A percentile compares a stretch with the other conserved stretches of the same genome.
phyloP scores from a whole-genome alignment of 2,888 invertebrate genomes.

The Yponomeuta sedellus region DNA sequence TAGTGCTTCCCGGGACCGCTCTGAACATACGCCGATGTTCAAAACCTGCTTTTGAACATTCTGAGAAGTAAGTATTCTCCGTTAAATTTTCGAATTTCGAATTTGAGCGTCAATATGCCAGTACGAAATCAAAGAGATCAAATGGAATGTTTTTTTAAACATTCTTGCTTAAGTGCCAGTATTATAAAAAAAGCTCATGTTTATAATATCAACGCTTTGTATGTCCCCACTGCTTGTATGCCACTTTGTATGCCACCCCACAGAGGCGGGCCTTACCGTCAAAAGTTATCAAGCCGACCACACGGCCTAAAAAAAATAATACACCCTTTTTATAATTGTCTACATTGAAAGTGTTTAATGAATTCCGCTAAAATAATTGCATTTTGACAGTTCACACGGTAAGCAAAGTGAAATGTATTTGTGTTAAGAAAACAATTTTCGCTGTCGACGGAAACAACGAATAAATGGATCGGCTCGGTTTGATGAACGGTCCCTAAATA shows the following conservation, averaged over 20 bases:
- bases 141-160: neutral
- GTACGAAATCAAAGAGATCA: neutral
- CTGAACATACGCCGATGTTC: conserved; percentile 3
- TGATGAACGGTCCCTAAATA: neutral
- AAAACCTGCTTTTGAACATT: neutral
- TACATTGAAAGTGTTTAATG: no score
- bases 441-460: conserved; percentile 11
- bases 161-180: no score
- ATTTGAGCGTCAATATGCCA: neutral
- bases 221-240: no score
- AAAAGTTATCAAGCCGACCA: no score
- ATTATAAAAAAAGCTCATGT: no score
- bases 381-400: conserved; percentile 10
- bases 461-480: conserved; percentile 10
- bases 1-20: conserved; percentile 16
- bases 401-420: conserved; percentile 9
- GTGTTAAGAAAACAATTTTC: conserved; percentile 6
- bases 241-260: no score
- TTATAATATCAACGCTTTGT: no score
- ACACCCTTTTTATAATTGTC: no score
- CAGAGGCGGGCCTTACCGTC: no score
- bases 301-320: no score
- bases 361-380: neutral
- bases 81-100: neutral
- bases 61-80: neutral